Conservation (phyloP, 2,888 invertebrate genomes). For the Nephrotoma flavescens region DNA sequence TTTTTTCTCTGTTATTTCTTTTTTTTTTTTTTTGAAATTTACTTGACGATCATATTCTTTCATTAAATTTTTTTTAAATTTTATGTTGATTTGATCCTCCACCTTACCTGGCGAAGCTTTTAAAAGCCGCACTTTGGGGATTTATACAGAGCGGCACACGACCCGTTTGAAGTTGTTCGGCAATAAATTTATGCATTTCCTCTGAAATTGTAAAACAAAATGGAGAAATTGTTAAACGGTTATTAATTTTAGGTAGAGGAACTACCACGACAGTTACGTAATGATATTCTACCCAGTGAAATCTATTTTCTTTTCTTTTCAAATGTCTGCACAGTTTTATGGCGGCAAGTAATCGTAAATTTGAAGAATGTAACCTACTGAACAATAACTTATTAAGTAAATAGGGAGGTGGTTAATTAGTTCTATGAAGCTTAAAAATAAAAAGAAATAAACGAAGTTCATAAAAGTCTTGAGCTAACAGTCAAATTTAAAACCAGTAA, state of each 20-base stretch:
- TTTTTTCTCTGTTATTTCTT: neutral
- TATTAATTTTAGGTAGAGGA: neutral
- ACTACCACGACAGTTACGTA: too few relatives aligned
- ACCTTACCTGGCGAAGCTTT: slow-evolving; percentile 99
- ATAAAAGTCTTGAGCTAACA: too few relatives aligned
- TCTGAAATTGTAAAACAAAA: slow-evolving; percentile 44
- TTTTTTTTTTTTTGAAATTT: neutral
- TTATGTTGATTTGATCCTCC: slow-evolving; percentile 18
- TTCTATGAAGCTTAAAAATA: too few relatives aligned
- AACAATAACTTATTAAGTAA: too few relatives aligned
- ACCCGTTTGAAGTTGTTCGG: slow-evolving; percentile 88
- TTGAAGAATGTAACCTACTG: too few relatives aligned
- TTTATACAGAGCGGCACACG: slow-evolving; percentile 98
- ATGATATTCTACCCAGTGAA: neutral
- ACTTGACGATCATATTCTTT: neutral
- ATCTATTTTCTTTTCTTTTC: too few relatives aligned
- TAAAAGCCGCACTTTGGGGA: slow-evolving; percentile 98
- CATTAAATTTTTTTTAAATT: neutral
- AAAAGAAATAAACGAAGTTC: too few relatives aligned
- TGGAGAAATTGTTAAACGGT: neutral
- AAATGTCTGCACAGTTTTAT: neutral
- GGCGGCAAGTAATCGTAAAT: neutral
- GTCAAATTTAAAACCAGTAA: too few relatives aligned
- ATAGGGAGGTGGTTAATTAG: too few relatives aligned
- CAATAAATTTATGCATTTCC: slow-evolving; percentile 98